Evolutionary conservation across 2,113 vertebrate genomes (phyloP), one percentile per base, ranked within the genome.

Genomic region (Galemys pyrenaicus): DNA sequence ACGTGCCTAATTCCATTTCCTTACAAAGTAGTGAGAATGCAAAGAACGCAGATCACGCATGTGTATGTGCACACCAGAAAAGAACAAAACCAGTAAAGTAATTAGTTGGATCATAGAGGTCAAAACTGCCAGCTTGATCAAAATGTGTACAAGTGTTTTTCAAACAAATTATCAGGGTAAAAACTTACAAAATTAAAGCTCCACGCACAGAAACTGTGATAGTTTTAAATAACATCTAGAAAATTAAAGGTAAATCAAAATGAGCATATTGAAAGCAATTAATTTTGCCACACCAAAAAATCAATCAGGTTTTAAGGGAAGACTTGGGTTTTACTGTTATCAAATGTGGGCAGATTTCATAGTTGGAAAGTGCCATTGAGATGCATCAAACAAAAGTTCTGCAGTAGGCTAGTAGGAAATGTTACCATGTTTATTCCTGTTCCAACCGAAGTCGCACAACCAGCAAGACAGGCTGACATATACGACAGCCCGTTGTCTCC

Each of bases 381-480:
- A n/a, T 19, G 4, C 20, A 62, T 44, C 73, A 94, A 24, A 78
- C 15, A 80, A 26, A 91, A 95, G 91, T 74, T n/a, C 0, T 19
- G 12, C 54, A 41, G 39, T 49, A 82, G 73, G 5, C 9, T 44
- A 10, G 1, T 19, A 71, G 24, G 49, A 58, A 68, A 2, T 46
- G 56, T 98, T 98, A 99, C 99, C 93, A 98, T 98, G 96, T 97
- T 97, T 93, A 98, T 98, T 73, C 99, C 99, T 51, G 96, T 96
- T 96, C 99, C 99, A 39, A 71, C 70, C 13, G 98, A 99, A 26
- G 95, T 68, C 62, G 96, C 98, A 96, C 99, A 99, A 17, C 99
- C 99, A 46, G 99, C 99, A 20, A 99, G 98, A 95, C 99, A 99
- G 1, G 99, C 98, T n/a, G 99, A 99, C 95, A 99, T 97, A 0